Evolutionary conservation across 2,113 vertebrate genomes (phyloP), one percentile per base, ranked within the genome.

Genomic region (Spermophilus dauricus): DNA sequence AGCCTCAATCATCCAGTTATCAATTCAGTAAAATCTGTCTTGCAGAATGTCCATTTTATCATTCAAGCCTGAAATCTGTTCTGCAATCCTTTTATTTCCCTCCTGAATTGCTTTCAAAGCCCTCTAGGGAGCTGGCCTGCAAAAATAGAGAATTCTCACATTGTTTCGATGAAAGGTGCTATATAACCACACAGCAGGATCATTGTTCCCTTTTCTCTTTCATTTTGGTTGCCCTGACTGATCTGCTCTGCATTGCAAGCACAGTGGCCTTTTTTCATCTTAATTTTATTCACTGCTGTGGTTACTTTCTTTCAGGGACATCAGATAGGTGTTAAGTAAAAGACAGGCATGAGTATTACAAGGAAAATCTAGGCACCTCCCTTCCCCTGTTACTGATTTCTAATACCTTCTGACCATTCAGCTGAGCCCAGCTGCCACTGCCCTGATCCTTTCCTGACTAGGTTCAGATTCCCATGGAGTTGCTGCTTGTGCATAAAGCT

Each of bases 21-120:
- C 97, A 98, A 97, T 97, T 98, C 96, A 98, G 97, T 98, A 96
- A 98, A 98, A 98, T 98, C 96, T 98, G 96, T 98, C 96, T 97
- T 97, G 96, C 95, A 98, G 96, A 98, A 98, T 97, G 97, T 97
- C 97, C 97, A 98, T 97, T 97, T 98, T 97, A 97, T 97, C 96
- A 98, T 98, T 98, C 97, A 98, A 97, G 97, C 97, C 92, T 97
- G 96, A 97, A 98, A 98, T 98, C 96, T 97, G 96, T 97, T 97
- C 96, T 97, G 92, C 96, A 96, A 94, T 98, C 97, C 97, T 98
- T 98, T 98, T 98, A 98, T 98, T 98, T 98, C 96, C 96, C 95
- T 96, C 90, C 96, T 97, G 96, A 98, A 98, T 98, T 98, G 96
- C 97, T 98, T 98, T 98, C 96, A 98, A 97, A 98, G 96, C 97